Conservation (phyloP, 2,797 vertebrate species). For the Alca torda region DNA sequence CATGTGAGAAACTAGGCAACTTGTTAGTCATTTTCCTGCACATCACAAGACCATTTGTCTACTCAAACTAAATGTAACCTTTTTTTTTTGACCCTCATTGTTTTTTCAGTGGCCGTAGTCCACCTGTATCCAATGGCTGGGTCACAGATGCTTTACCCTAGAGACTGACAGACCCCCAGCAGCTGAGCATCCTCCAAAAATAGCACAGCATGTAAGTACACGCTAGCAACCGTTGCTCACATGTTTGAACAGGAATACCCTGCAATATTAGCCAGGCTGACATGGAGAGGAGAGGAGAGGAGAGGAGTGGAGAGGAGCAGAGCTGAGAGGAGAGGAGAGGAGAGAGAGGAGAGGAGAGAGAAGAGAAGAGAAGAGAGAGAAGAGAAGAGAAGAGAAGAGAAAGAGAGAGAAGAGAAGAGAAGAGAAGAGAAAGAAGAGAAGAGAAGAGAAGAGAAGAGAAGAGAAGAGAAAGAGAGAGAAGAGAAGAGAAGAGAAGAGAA, state of each 20-base stretch:
- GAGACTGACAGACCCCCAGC: neutral
- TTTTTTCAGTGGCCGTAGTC: neutral
- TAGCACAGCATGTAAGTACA: neutral
- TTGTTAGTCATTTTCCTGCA: neutral
- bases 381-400: no score
- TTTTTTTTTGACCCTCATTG: neutral
- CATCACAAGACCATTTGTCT: neutral
- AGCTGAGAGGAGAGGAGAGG: no score
- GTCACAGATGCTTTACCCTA: neutral
- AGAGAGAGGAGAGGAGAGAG: no score
- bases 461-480: no score
- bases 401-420: no score
- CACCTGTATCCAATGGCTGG: neutral
- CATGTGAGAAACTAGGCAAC: constrained; percentile 3
- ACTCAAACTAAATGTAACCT: neutral
- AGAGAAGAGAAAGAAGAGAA: no score
- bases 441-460: no score
- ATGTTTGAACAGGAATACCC: rapidly evolving
- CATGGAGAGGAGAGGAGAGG: no score
- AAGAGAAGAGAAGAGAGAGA: no score
- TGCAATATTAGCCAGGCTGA: neutral
- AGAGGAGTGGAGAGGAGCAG: no score
- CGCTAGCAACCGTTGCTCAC: neutral
- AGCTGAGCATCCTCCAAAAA: neutral
- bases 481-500: no score